Percentiles rank a stretch among this genome's conserved stretches.
phyloP scores from a whole-genome alignment of 2,113 vertebrate species.

The Chaetops frenatus region DNA sequence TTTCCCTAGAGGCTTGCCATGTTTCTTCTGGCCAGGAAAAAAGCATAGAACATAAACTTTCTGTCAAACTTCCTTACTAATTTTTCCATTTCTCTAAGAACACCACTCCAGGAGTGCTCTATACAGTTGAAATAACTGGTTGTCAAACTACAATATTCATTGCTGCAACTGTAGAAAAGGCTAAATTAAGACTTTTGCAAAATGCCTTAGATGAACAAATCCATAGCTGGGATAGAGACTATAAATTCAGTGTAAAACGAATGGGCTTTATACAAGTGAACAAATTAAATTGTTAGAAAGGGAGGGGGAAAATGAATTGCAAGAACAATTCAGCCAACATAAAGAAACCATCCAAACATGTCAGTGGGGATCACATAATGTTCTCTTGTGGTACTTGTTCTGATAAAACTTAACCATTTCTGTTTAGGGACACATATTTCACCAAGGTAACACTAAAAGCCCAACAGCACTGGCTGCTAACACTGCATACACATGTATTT shows the following conservation, averaged over 20 bases:
- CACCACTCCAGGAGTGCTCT: not conserved
- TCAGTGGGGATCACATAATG: not conserved
- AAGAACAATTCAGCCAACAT: not conserved
- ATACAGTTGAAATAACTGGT: slow-evolving; percentile 44
- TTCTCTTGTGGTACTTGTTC: not conserved
- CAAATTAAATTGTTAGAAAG: not conserved
- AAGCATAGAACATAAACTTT: not conserved
- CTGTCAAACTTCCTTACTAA: not conserved
- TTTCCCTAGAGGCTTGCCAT: not conserved
- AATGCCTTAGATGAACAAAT: not conserved
- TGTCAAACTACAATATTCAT: slow-evolving; percentile 28
- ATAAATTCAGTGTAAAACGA: not conserved
- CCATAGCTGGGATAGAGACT: not conserved
- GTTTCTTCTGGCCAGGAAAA: not conserved
- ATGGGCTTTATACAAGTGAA: not conserved
- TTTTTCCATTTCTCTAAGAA: not conserved
- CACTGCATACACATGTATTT: not conserved
- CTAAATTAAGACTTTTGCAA: slow-evolving; percentile 35
- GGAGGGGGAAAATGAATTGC: not conserved
- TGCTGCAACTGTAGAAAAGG: slow-evolving; percentile 28
- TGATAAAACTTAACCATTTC: not conserved
- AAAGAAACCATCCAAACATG: not conserved
- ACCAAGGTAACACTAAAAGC: not conserved
- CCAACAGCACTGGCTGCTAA: not conserved
- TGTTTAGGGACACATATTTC: not conserved